Conservation (phyloP, 2,113 vertebrate species). For the Phalacrocorax pelagicus region DNA sequence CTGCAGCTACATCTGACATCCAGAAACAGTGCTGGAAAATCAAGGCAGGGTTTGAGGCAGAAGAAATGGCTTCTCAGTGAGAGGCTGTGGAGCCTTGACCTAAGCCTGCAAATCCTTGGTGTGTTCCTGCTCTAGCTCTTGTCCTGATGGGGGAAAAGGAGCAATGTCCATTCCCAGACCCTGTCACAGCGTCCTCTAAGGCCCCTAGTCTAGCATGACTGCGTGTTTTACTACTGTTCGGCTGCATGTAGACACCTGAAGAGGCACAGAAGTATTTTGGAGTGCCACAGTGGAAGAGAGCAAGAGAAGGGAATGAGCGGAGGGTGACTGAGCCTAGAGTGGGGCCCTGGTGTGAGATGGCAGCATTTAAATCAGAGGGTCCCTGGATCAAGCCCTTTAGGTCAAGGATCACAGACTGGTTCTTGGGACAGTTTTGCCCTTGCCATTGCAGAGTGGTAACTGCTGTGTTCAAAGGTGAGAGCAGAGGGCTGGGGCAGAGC, state of each 20-base stretch:
- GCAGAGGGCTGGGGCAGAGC: not conserved
- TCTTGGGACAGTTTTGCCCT: not conserved
- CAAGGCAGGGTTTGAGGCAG: not conserved
- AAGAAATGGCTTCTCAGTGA: not conserved
- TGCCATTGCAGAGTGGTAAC: not conserved
- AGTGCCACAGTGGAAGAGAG: not conserved
- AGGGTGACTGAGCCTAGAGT: not conserved
- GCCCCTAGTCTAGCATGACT: not conserved
- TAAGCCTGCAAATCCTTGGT: not conserved
- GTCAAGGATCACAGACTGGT: not conserved
- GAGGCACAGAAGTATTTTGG: not conserved
- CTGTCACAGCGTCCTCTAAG: not conserved
- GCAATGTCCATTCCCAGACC: not conserved
- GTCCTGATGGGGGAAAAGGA: not conserved
- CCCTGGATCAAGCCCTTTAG: not conserved
- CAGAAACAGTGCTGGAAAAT: not conserved
- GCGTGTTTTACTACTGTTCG: not conserved
- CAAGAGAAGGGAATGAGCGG: not conserved
- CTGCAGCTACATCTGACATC: not conserved
- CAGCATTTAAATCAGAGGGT: not conserved
- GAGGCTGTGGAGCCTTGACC: accelerated
- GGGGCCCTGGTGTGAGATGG: not conserved
- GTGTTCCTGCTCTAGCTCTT: not conserved
- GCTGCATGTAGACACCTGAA: not conserved
- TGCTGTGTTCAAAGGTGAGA: not conserved